These are phyloP conservation scores for Oreochromis aureus DNA, from an alignment of 2,113 vertebrate genomes.

Conservation along the genomic window DNA sequence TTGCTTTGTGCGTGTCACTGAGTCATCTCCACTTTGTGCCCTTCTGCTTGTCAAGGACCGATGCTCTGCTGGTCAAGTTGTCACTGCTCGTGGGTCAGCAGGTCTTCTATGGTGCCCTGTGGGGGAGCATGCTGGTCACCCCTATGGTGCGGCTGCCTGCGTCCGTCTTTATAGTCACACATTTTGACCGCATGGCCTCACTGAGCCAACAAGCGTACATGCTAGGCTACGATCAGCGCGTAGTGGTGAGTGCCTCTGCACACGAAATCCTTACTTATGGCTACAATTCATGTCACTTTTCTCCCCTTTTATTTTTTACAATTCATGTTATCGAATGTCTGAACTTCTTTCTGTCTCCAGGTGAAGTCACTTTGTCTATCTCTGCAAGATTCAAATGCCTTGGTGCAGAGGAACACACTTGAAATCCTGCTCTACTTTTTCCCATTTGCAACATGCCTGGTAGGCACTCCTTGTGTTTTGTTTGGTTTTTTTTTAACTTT, in stretches of 20 bases:
- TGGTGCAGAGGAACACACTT: slow-evolving; percentile 92
- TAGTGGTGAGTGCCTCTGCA: slow-evolving; percentile 76
- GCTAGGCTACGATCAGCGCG: slow-evolving; percentile 81
- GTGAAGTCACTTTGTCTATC: slow-evolving; percentile 82
- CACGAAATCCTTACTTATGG: not conserved
- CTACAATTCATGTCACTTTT: not conserved
- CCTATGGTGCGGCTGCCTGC: slow-evolving; percentile 85
- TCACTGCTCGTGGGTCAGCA: slow-evolving; percentile 85
- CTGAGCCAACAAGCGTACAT: slow-evolving; percentile 81
- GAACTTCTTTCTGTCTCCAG: slow-evolving; percentile 55
- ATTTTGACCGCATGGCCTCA: slow-evolving; percentile 78
- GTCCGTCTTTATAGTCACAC: slow-evolving; percentile 86
- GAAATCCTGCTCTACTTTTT: slow-evolving; percentile 94
- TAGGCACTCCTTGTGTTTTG: slow-evolving; percentile 34
- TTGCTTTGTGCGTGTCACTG: not conserved
- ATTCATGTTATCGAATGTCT: not conserved
- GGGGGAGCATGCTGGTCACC: slow-evolving; percentile 85
- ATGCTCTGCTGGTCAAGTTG: slow-evolving; percentile 82
- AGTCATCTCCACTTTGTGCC: not conserved
- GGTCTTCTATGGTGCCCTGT: slow-evolving; percentile 85
- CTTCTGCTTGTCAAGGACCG: slow-evolving; percentile 75
- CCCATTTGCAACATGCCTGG: slow-evolving; percentile 83
- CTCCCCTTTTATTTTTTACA: not conserved
- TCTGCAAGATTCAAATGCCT: slow-evolving; percentile 88
- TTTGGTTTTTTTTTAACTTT: not conserved